Conservation (phyloP, 2,113 vertebrate species). For the Diphyllodes magnificus region DNA sequence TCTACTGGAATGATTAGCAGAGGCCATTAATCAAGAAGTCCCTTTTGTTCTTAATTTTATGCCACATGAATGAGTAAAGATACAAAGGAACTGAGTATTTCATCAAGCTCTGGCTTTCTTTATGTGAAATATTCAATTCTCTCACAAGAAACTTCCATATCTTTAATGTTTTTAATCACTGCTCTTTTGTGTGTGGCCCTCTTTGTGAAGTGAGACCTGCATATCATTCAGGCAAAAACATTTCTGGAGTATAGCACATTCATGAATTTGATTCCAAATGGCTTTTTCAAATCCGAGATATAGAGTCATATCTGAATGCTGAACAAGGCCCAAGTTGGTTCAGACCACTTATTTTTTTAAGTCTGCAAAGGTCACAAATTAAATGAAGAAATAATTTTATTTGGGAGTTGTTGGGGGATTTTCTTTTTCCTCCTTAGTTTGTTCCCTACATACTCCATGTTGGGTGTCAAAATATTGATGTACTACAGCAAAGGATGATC, state of each 20-base stretch:
- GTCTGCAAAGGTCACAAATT: not conserved
- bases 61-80: constrained; percentile 51
- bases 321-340: not conserved
- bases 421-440: not conserved
- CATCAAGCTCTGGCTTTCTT: constrained; percentile 13
- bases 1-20: constrained; percentile 63
- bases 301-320: not conserved
- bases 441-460: not conserved
- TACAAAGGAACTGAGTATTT: constrained; percentile 31
- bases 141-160: not conserved
- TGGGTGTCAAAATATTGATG: not conserved
- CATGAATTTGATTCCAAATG: not conserved
- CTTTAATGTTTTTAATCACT: constrained; percentile 13
- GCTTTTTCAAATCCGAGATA: not conserved
- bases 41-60: constrained; percentile 64
- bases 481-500: not conserved
- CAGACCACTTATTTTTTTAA: not conserved
- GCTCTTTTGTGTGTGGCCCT: not conserved
- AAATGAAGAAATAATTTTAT: not conserved
- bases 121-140: constrained; percentile 33
- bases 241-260: not conserved
- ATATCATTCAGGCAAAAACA: not conserved
- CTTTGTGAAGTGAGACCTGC: not conserved
- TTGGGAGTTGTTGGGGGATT: rapidly evolving
- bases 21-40: constrained; percentile 67